phyloP scores from a whole-genome alignment of 2,113 vertebrate species.

The Hippocampus mohnikei region DNA sequence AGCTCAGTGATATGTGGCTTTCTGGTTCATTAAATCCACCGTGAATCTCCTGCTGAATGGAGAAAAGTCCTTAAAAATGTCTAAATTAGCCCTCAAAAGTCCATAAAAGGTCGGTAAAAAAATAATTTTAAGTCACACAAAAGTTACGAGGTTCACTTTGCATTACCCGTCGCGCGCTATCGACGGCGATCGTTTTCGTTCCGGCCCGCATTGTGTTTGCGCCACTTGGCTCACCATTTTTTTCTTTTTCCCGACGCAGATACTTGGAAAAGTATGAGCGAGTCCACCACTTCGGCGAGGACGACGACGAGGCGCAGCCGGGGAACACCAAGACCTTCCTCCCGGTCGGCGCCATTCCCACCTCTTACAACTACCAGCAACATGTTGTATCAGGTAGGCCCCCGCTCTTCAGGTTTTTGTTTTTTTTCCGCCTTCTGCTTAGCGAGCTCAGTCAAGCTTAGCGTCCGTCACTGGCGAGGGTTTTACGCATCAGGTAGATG shows the following conservation, averaged over 20 bases:
- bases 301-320: conserved; percentile 94
- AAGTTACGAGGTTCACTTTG: no score
- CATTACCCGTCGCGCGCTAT: no score
- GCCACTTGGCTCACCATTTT: background rate
- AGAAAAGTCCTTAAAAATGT: no score
- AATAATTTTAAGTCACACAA: no score
- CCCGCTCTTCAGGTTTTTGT: background rate
- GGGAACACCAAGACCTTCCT: conserved; percentile 94
- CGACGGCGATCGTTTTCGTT: no score
- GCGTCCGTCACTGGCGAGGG: background rate
- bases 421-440: background rate
- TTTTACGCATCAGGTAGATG: background rate
- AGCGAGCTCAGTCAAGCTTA: background rate
- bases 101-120: no score
- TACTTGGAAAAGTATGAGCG: conserved; percentile 99
- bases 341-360: conserved; percentile 98
- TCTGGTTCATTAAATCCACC: no score
- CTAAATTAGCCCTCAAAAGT: no score
- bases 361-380: conserved; percentile 99
- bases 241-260: conserved; percentile 60
- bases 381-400: conserved; percentile 95
- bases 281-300: conserved; percentile 99
- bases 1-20: no score
- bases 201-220: no score
- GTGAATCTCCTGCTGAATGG: no score